Base-by-base conservation (phyloP, 1,140 invertebrate species). In the Drosophila funebris region DNA sequence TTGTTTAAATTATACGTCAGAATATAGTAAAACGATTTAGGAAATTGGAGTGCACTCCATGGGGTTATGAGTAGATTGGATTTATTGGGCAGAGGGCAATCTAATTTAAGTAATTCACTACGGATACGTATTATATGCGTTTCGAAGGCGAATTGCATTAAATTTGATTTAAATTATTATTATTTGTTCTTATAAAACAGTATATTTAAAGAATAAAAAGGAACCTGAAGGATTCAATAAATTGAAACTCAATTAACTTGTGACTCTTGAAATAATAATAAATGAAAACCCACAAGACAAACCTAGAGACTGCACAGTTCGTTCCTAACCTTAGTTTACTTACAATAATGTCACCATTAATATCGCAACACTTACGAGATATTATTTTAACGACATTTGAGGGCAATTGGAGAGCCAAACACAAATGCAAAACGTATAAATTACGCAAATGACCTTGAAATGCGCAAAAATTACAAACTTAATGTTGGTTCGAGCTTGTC, bases 401-500 rank as follows among this genome's bases (percentile, higher is more conserved):
- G 29, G 46, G 54, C 63, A 53, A 43, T 72, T 60, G 27, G 31
- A 43, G 57, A 43, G 9, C 53, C 53, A 53, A 66, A 53, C 8
- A 6, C 24, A 48, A 60, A 37, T 22, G 24, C 27, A 41, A 37
- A 39, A 37, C 11, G 54, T 39, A 61, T 33, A 33, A 61, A 68
- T 68, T 73, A 68, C 48, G 48, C 64, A 61, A 73, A 54, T 69
- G 48, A 54, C 70, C 64, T 60, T 73, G 64, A 73, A 41, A 61
- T 73, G 20, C 29, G 63, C 53, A 7, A 67, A 68, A 36, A 36
- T 43, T 67, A 58, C 44, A 58, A 43, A 67, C 50, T 41, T 24
- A 41, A 33, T 41, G 53, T 57, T 50, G 43, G 11, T 31, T 53
- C 3, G 18, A 69, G 66, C 16, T 62, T 46, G 9, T 36, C 41